Evolutionary conservation across 2,797 vertebrate genomes (phyloP).

Genomic region (Danio jaintianensis): DNA sequence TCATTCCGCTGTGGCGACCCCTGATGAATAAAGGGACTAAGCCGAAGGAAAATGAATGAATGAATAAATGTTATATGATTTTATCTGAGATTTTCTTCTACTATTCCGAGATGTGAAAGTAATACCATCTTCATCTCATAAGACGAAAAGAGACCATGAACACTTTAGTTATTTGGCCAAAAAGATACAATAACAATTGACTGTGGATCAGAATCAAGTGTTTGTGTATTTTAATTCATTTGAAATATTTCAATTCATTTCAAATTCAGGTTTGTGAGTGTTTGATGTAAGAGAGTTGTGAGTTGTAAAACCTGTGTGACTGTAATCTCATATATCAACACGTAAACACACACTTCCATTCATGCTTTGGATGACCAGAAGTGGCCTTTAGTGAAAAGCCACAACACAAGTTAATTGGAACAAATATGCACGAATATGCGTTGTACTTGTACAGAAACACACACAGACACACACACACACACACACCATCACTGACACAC

Average conservation of each 20-base stretch:
- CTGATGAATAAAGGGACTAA: too few relatives aligned
- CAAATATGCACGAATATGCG: conserved; percentile 34
- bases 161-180: neutral
- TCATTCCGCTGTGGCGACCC: too few relatives aligned
- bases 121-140: too few relatives aligned
- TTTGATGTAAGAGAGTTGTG: conserved; percentile 40
- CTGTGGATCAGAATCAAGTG: neutral
- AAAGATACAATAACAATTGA: neutral
- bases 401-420: conserved; percentile 47
- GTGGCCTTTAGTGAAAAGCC: conserved; percentile 21
- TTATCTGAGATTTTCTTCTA: too few relatives aligned
- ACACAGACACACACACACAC: conserved; percentile 22
- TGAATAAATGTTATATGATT: too few relatives aligned
- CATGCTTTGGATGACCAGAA: neutral
- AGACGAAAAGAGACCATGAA: too few relatives aligned
- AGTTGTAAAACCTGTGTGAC: conserved; percentile 57
- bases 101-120: too few relatives aligned
- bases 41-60: too few relatives aligned
- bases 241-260: too few relatives aligned
- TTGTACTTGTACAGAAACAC: conserved; percentile 18
- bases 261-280: neutral
- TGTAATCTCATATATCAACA: conserved; percentile 51
- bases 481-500: conserved; percentile 42
- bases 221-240: too few relatives aligned
- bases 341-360: conserved; percentile 20